A percentile compares a stretch with the other conserved stretches of the same genome.
phyloP scores from a whole-genome alignment of 2,797 vertebrate genomes.

The Champsocephalus esox region DNA sequence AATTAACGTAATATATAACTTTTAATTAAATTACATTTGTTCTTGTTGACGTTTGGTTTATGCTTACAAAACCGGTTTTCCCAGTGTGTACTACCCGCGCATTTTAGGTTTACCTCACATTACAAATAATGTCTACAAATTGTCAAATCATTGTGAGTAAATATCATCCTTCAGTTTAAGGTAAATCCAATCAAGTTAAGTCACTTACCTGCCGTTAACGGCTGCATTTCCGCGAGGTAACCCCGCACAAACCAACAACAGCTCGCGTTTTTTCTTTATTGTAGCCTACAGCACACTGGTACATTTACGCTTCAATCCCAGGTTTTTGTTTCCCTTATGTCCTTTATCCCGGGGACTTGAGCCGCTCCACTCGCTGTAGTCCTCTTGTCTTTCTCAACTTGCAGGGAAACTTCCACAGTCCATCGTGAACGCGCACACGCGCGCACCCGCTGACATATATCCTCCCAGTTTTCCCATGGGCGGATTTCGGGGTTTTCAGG shows the following conservation, averaged over 20 bases:
- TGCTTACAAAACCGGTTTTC: rapidly evolving
- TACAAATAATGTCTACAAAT: not conserved
- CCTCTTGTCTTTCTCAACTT: slow-evolving; percentile 57
- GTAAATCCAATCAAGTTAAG: slow-evolving; percentile 7
- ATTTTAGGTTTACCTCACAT: not conserved
- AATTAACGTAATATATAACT: not conserved
- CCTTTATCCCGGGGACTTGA: slow-evolving; percentile 22
- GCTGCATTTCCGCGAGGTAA: slow-evolving; percentile 18
- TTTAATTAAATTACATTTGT: slow-evolving; percentile 4
- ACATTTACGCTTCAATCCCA: not conserved
- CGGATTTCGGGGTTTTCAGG: slow-evolving; percentile 55
- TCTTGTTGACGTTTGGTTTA: slow-evolving; percentile 9
- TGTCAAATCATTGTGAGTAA: not conserved
- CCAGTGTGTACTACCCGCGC: not conserved
- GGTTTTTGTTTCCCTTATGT: not conserved
- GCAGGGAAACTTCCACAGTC: slow-evolving; percentile 72
- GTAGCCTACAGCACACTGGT: not conserved
- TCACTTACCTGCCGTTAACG: slow-evolving; percentile 55
- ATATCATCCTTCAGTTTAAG: slow-evolving; percentile 6
- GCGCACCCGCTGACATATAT: slow-evolving; percentile 58
- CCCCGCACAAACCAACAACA: not conserved
- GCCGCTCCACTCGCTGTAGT: slow-evolving; percentile 37
- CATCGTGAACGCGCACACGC: slow-evolving; percentile 66
- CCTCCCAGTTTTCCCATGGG: slow-evolving; percentile 80
- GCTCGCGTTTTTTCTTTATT: not conserved